Conservation (phyloP, 2,797 vertebrate genomes). For the Rhinoraja longicauda region DNA sequence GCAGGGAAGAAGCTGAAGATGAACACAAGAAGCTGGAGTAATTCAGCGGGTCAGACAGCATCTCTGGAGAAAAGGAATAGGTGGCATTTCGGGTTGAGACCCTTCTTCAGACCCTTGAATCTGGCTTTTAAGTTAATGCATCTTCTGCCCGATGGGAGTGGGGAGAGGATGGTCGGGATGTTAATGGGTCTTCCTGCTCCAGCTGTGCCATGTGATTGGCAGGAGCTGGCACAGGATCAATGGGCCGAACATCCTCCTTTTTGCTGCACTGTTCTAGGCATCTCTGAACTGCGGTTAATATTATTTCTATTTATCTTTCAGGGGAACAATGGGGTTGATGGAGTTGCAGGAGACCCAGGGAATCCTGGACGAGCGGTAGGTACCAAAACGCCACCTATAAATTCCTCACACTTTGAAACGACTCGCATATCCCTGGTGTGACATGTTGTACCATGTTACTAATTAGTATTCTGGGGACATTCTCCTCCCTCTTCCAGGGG, state of each 20-base stretch:
- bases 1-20: too few species aligned
- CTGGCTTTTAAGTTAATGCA: too few species aligned
- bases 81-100: too few species aligned
- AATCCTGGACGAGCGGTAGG: conserved; percentile 65
- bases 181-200: too few species aligned
- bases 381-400: neutral
- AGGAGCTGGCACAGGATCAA: too few species aligned
- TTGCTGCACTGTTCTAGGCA: neutral
- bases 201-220: too few species aligned
- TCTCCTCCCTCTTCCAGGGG: conserved; percentile 57
- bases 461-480: neutral
- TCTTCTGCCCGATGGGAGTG: too few species aligned
- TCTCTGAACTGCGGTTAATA: neutral
- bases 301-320: conserved; percentile 44
- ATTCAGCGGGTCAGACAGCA: too few species aligned
- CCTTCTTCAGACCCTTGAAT: too few species aligned
- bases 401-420: neutral
- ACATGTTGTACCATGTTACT: neutral
- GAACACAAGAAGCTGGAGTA: too few species aligned
- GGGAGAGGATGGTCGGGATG: too few species aligned
- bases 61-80: too few species aligned
- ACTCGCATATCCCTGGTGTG: neutral
- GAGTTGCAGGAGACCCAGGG: conserved; percentile 58
- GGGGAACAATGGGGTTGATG: conserved; percentile 61
- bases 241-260: neutral